phyloP scores from a whole-genome alignment of 2,888 invertebrate genomes.

The Drosophila helvetica region DNA sequence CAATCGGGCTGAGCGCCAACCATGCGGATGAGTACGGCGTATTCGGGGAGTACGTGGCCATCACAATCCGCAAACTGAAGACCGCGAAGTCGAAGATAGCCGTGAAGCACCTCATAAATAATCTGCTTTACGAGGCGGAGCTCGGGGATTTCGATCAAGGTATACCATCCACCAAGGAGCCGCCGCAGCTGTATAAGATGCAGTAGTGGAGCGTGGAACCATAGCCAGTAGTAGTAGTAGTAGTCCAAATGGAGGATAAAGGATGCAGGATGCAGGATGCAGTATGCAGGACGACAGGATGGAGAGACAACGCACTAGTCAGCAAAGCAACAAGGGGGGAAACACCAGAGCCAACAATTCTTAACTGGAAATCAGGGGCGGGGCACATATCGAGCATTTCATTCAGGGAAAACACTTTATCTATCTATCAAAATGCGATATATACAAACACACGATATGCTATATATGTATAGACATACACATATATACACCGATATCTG shows the following conservation, averaged over 20 bases:
- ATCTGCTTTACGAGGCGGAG: constrained; percentile 82
- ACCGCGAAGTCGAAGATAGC: constrained; percentile 82
- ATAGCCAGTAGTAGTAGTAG: constrained; percentile 8
- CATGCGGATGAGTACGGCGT: constrained; percentile 82
- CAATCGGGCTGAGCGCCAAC: constrained; percentile 33
- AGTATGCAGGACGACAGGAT: neutral
- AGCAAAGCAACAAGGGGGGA: constrained; percentile 44
- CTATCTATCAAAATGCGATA: constrained; percentile 32
- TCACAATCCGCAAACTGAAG: constrained; percentile 82
- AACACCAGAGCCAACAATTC: constrained; percentile 45
- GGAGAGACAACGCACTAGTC: constrained; percentile 53
- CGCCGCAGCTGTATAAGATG: constrained; percentile 81
- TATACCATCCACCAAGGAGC: constrained; percentile 81
- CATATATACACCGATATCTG: constrained; percentile 39
- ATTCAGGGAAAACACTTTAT: constrained; percentile 77
- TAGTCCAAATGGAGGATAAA: constrained; percentile 3
- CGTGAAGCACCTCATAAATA: constrained; percentile 82
- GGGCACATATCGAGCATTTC: constrained; percentile 65
- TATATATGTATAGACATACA: constrained; percentile 28
- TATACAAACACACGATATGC: neutral
- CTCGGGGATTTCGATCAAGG: constrained; percentile 82
- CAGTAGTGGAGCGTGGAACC: neutral
- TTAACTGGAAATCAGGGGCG: constrained; percentile 8
- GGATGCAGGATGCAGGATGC: neutral
- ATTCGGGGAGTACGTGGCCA: constrained; percentile 82